Conservation (phyloP, 2,113 vertebrate species). For the Catharus fuscescens region DNA sequence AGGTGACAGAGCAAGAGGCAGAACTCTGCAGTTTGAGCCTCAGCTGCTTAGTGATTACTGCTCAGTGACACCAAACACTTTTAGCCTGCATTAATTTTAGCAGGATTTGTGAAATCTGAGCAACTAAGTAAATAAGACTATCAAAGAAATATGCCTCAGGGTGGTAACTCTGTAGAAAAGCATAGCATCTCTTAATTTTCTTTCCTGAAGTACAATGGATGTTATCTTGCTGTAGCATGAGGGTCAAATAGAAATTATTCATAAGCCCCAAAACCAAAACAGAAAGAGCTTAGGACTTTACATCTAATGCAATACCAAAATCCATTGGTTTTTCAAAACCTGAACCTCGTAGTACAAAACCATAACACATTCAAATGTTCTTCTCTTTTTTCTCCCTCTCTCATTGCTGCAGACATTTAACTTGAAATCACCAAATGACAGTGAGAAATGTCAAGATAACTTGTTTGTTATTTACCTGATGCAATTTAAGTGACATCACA, state of each 20-base stretch:
- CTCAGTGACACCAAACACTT: not conserved
- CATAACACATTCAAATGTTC: not conserved
- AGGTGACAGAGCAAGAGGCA: not conserved
- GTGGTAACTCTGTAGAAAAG: not conserved
- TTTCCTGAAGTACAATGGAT: not conserved
- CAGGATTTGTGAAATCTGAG: not conserved
- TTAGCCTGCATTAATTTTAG: not conserved
- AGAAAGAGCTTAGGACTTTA: not conserved
- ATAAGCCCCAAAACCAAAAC: not conserved
- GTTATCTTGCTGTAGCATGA: not conserved
- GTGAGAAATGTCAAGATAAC: not conserved
- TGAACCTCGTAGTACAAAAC: not conserved
- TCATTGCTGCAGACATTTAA: not conserved
- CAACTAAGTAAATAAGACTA: not conserved
- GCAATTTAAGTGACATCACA: conserved; percentile 5
- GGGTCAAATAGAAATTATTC: not conserved
- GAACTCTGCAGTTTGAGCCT: not conserved
- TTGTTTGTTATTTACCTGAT: not conserved
- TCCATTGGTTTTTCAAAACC: not conserved
- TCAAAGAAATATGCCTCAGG: not conserved
- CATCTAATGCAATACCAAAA: not conserved
- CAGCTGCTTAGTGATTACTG: not conserved
- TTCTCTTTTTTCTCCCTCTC: not conserved
- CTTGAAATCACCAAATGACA: not conserved
- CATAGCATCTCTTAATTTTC: not conserved